Evolutionary conservation across 1,140 invertebrate species (phyloP).

Genomic region (Colletes latitarsis): DNA sequence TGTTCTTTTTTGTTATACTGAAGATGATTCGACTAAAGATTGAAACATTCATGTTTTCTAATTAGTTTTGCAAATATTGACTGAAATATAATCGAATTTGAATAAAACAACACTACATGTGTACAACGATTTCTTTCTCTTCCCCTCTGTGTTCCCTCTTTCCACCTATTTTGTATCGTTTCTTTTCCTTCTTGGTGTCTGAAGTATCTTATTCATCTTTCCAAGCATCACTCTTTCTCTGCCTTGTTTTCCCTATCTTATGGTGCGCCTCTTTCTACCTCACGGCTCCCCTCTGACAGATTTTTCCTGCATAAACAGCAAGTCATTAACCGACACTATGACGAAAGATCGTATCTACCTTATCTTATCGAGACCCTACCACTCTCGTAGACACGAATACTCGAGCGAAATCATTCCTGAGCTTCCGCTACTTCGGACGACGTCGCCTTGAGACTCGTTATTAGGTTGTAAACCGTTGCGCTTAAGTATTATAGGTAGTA

Average conservation of each 20-base stretch:
- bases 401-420: conserved; percentile 19
- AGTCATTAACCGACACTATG: conserved; percentile 70
- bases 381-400: conserved; percentile 21
- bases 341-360: conserved; percentile 69
- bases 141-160: not conserved
- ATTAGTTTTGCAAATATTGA: no score
- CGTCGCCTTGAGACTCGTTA: conserved; percentile 13
- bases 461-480: conserved; percentile 22
- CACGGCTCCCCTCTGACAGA: conserved; percentile 39
- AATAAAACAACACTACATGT: conserved; percentile 63
- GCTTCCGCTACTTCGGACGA: conserved; percentile 28
- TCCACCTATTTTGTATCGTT: not conserved
- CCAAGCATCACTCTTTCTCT: conserved; percentile 27
- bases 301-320: conserved; percentile 74
- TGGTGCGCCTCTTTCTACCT: conserved; percentile 21
- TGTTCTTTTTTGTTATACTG: no score
- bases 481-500: conserved; percentile 8
- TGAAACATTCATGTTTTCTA: no score
- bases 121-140: conserved; percentile 18
- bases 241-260: not conserved
- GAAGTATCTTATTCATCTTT: not conserved
- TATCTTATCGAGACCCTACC: conserved; percentile 60
- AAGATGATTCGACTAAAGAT: no score
- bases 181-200: not conserved
- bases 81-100: conserved; percentile 51